These are phyloP conservation scores for Uloborus plumipes DNA, from an alignment of 2,888 invertebrate species.

Conservation along the genomic window DNA sequence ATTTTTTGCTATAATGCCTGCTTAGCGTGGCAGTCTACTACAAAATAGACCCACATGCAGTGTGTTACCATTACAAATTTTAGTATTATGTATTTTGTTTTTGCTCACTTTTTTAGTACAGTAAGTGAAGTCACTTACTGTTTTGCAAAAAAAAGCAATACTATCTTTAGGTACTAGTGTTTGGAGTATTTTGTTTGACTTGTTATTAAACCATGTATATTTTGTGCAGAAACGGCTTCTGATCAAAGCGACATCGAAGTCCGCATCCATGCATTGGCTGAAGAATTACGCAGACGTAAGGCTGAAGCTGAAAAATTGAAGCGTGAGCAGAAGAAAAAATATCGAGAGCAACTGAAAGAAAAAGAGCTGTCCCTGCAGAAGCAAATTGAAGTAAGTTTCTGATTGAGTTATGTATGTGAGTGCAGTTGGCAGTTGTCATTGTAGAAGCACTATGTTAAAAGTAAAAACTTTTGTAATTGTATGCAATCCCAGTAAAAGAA, in stretches of 20 bases:
- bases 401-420: too few relatives aligned
- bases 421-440: too few relatives aligned
- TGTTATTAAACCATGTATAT: background rate
- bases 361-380: constrained; percentile 74
- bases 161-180: too few relatives aligned
- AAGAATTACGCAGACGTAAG: constrained; percentile 73
- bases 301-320: constrained; percentile 73
- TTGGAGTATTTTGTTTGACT: background rate
- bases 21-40: too few relatives aligned
- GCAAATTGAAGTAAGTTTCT: constrained; percentile 73
- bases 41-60: too few relatives aligned
- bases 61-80: too few relatives aligned
- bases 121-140: too few relatives aligned
- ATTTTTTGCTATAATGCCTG: too few relatives aligned
- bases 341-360: constrained; percentile 73
- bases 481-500: background rate
- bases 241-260: constrained; percentile 75
- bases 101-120: too few relatives aligned
- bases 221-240: constrained; percentile 72
- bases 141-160: too few relatives aligned
- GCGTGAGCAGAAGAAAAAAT: constrained; percentile 72
- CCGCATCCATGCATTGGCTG: constrained; percentile 73
- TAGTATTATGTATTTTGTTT: too few relatives aligned
- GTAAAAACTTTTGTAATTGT: constrained; percentile 1
- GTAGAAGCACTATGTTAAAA: background rate